Percentiles rank a stretch among this genome's conserved stretches.
phyloP scores from a whole-genome alignment of 64 coral and sea anemone species.

The Actinia equina region DNA sequence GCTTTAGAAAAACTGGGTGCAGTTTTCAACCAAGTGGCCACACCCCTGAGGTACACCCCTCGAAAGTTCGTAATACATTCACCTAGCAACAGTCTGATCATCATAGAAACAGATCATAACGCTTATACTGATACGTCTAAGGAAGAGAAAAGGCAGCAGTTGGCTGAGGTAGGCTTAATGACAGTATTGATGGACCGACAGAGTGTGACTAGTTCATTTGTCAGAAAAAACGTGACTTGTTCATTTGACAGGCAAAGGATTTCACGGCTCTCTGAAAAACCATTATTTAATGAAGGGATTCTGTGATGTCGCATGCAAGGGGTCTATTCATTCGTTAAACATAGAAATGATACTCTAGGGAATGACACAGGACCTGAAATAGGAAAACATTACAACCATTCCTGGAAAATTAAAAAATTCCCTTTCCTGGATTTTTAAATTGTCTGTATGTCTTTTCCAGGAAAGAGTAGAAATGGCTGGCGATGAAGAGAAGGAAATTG shows the following conservation, averaged over 20 bases:
- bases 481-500: slow-evolving; percentile 86
- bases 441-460: slow-evolving; percentile 11
- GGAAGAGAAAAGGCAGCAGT: slow-evolving; percentile 87
- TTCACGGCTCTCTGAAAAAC: no score
- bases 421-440: neutral
- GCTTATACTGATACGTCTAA: slow-evolving; percentile 60
- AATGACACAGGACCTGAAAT: no score
- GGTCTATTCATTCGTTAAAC: no score
- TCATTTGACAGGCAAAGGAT: no score
- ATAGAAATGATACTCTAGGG: no score
- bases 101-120: slow-evolving; percentile 96
- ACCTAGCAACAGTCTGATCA: slow-evolving; percentile 84
- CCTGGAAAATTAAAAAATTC: neutral
- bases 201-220: no score
- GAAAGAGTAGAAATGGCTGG: slow-evolving; percentile 90
- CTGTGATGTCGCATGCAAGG: no score
- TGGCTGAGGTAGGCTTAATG: slow-evolving; percentile 75
- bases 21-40: slow-evolving; percentile 95
- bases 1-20: slow-evolving; percentile 95
- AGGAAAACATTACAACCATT: no score
- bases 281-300: no score
- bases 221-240: no score
- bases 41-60: slow-evolving; percentile 81
- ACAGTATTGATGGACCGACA: no score
- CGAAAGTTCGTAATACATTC: slow-evolving; percentile 96